Evolutionary conservation across 2,113 vertebrate genomes (phyloP).

Genomic region (Hyaena hyaena): DNA sequence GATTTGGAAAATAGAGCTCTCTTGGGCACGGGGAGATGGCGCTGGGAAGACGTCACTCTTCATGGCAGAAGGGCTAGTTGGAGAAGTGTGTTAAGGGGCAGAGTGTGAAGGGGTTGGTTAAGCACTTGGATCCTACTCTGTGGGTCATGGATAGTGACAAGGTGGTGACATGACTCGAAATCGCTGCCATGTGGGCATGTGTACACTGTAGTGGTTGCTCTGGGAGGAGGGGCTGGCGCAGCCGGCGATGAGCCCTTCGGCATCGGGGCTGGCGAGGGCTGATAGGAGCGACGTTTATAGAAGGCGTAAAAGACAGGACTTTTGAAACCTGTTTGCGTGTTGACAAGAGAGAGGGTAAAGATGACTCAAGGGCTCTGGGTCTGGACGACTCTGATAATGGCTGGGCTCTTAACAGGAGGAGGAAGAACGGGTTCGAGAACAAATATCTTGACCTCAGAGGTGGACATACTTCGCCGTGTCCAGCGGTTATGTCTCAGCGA

Average conservation of each 20-base stretch:
- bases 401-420: not conserved
- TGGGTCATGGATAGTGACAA: not conserved
- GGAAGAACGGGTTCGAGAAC: not conserved
- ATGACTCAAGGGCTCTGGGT: not conserved
- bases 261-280: not conserved
- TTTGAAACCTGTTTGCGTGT: not conserved
- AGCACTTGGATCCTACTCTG: not conserved
- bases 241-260: not conserved
- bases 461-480: not conserved
- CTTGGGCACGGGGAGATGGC: not conserved
- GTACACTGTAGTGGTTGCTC: not conserved
- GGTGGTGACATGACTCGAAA: not conserved
- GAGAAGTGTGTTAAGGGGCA: not conserved
- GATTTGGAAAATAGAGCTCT: constrained; percentile 11
- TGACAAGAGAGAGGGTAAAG: not conserved
- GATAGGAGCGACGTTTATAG: not conserved
- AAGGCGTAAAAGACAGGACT: not conserved
- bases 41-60: not conserved
- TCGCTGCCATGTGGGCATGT: not conserved
- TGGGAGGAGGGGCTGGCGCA: not conserved
- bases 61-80: not conserved
- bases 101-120: not conserved
- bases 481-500: not conserved
- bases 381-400: not conserved
- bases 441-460: not conserved